Base-by-base conservation (phyloP, 2,888 invertebrate genomes). In the Volucella zonaria region DNA sequence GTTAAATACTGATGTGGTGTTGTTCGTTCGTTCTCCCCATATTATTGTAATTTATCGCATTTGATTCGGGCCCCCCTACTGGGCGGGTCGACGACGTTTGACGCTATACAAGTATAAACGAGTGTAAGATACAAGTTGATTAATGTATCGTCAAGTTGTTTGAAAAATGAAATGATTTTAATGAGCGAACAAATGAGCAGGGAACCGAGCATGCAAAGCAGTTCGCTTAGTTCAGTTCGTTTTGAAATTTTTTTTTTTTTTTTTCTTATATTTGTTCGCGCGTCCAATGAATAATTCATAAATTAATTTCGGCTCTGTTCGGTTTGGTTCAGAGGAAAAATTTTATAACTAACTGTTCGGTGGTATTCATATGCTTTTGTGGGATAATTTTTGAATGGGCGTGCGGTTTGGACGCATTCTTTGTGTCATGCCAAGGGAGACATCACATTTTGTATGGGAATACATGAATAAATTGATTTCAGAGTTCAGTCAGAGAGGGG, bases 111-210 rank as follows among this genome's bases (percentile, higher is more conserved):
- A 23, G 18, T 43, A 71, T 45, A 14, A 64, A 79, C 52, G 70
- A 68, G 54, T 61, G 75, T 51, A 76, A 67, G 66, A 81, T 81
- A 77, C 85, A 81, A 81, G 56, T 85, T 81, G 85, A 85, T 85
- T 85, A 85, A 85, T 85, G 81, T 76, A 85, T 85, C 67, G 76
- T 62, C 77, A 73, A 81, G 85, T 77, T 85, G 67, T 68, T 85
- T 81, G 66, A 85, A 62, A 71, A 81, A 85, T 81, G 67, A 85
- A 85, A 85, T 81, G 67, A 81, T 81, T 85, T 85, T 85, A 85
- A 85, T 81, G 85, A 81, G 81, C 85, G 47, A 73, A 85, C 85
- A 85, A 85, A 85, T 85, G 81, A 85, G 81, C 81, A 31, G 71
- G 49, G 59, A 45, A 81, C 81, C 73, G 18, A 76, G 62, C 67